Evolutionary conservation across 2,797 vertebrate genomes (phyloP).

Genomic region (Sebastes taczanowskii): DNA sequence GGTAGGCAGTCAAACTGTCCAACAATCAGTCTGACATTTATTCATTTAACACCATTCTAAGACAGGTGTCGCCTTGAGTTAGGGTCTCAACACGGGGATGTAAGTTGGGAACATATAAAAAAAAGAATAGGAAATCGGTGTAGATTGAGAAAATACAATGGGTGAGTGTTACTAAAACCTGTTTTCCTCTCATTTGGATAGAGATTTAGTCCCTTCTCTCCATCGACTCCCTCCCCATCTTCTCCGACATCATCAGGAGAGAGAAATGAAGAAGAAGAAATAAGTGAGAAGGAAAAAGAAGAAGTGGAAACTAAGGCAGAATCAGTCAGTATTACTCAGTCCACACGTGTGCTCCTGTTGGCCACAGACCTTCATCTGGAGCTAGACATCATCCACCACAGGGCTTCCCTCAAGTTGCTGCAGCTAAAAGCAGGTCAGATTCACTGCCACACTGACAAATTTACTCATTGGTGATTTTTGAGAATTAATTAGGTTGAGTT

Average conservation of each 20-base stretch:
- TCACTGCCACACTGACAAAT: neutral
- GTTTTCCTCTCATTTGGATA: constrained; percentile 34
- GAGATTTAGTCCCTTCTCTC: constrained; percentile 35
- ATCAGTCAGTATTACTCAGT: constrained; percentile 26
- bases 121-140: neutral
- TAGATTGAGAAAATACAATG: neutral
- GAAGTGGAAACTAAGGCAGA: constrained; percentile 13
- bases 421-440: constrained; percentile 75
- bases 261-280: constrained; percentile 3
- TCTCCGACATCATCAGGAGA: constrained; percentile 27
- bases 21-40: neutral
- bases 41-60: neutral
- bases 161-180: neutral
- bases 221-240: neutral
- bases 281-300: constrained; percentile 18
- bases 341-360: constrained; percentile 63
- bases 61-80: neutral
- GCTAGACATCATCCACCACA: constrained; percentile 87
- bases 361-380: constrained; percentile 89
- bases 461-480: neutral
- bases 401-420: constrained; percentile 86
- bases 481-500: neutral
- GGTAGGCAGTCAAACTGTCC: constrained; percentile 71
- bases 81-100: neutral
- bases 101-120: neutral